Base-by-base conservation (phyloP, 2,797 vertebrate species). In the Phataginus tetradactyla region DNA sequence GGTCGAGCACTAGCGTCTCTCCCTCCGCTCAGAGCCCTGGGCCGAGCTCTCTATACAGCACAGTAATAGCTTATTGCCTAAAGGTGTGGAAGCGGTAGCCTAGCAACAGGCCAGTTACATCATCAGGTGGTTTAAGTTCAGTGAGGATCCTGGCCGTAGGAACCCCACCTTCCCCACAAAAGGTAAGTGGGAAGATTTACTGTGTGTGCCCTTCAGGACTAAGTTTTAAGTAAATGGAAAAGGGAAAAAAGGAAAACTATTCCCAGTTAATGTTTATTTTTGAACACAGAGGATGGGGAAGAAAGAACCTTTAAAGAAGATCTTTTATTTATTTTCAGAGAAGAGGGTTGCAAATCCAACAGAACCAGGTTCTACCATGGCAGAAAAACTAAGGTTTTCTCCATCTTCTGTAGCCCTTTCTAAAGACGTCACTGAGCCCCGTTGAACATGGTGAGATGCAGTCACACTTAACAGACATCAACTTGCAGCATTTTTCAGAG, bases 251-350 rank as follows among this genome's bases (percentile, higher is more conserved):
- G 23, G 18, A 77, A 37, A 53, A 57, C 29, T 18, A 37, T 14
- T 63, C 61, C 61, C 79, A 69, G 55, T 87, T 87, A 81, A 51
- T 18, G 64, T 95, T 95, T 75, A 29, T 90, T 86, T 95, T 75
- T 84, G 45, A 80, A 95, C 39, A 85, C 23, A 63, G 71, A 37
- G 51, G 45, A 80, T 1, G 3, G 64, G 32, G 27, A 32, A 90
- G 74, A 92, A 96, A 78, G 51, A 93, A 71, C 3, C 23, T 79
- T 85, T 18, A n/a, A 63, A 94, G 71, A 90, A 66, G 3, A 69
- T 29, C 57, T 89, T 81, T 12, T 37, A 32, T 91, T 96, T 95
- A 64, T 94, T 92, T 94, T 72, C 59, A 84, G 37, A 94, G 85
- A 89, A 88, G 32, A 55, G 94, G 27, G 3, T 94, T 80, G 71